Base-by-base conservation (phyloP, 1,140 invertebrate species). In the Condylostylus longicornis region DNA sequence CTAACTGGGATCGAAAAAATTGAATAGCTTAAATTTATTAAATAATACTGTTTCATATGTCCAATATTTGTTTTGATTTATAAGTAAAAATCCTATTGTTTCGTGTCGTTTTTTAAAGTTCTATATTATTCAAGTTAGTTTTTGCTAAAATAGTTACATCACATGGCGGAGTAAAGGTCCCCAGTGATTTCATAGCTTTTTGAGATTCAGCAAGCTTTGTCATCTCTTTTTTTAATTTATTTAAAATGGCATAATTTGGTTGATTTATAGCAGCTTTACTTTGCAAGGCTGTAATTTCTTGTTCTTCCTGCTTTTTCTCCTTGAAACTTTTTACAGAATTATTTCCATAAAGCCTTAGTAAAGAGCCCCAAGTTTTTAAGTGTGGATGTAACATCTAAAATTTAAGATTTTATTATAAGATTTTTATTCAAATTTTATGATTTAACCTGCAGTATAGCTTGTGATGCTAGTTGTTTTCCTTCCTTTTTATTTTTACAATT, bases 381-480 rank as follows among this genome's bases (percentile, higher is more conserved):
- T 96, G 86, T 2, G 90, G 88, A 68, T 95, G 90, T 18, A 94
- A 62, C 21, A 72, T 70, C 74, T 80, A 41, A 20, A 38, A 33
- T 12, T 20, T 18, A n/a, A 15, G 21, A 42, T 14, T 25, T 12
- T 18, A 27, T n/a, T 13, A 6, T 34, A 4, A 21, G 9, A 1
- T 8, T 15, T 7, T 6, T 7, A 20, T 18, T 35, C 23, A 22
- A 38, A 23, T 23, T n/a, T 25, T 30, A 20, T 38, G 20, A 31
- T 15, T 34, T 35, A 46, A 73, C 71, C 61, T 94, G 83, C 20
- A 98, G 59, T 45, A 98, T 90, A n/a, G 84, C 77, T 64, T 97
- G 93, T 12, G 90, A 88, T 9, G 91, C 91, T 47, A 84, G 66
- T 56, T 98, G 93, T 61, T 97, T 97, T n/a, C 91, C 93, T 50